Evolutionary conservation across 2,113 vertebrate genomes (phyloP).

Genomic region (Sterrhoptilus dennistouni): DNA sequence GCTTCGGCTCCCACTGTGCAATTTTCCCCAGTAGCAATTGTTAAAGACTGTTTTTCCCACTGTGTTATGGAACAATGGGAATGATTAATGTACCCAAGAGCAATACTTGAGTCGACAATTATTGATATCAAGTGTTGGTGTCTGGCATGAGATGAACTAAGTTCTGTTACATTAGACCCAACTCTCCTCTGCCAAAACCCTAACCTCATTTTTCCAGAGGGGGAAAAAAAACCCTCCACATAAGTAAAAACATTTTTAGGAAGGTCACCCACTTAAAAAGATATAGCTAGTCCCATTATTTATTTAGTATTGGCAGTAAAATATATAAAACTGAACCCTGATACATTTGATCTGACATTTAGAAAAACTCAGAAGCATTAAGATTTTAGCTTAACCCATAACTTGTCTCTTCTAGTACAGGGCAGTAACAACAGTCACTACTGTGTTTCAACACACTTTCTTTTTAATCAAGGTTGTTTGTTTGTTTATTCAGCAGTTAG

Average conservation of each 20-base stretch:
- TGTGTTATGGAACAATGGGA: constrained; percentile 49
- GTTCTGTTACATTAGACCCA: not conserved
- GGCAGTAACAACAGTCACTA: not conserved
- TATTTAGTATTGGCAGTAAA: not conserved
- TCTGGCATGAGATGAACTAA: constrained; percentile 34
- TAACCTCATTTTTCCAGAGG: not conserved
- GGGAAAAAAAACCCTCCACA: not conserved
- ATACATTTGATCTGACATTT: not conserved
- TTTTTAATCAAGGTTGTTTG: constrained; percentile 32
- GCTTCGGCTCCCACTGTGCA: not conserved
- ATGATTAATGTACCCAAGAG: constrained; percentile 19
- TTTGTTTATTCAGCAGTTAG: constrained; percentile 51
- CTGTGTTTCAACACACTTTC: not conserved
- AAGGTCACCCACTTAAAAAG: not conserved
- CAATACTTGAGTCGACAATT: not conserved
- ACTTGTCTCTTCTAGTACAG: not conserved
- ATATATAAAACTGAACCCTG: not conserved
- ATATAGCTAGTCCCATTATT: not conserved
- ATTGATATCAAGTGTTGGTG: constrained; percentile 12
- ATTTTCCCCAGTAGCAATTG: constrained; percentile 29
- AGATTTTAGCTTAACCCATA: not conserved
- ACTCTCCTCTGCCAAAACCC: not conserved
- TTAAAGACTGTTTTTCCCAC: not conserved
- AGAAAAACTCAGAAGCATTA: not conserved
- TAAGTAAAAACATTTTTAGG: not conserved